Base-by-base conservation (phyloP, 2,113 vertebrate genomes). In the Todiramphus saurophagus region DNA sequence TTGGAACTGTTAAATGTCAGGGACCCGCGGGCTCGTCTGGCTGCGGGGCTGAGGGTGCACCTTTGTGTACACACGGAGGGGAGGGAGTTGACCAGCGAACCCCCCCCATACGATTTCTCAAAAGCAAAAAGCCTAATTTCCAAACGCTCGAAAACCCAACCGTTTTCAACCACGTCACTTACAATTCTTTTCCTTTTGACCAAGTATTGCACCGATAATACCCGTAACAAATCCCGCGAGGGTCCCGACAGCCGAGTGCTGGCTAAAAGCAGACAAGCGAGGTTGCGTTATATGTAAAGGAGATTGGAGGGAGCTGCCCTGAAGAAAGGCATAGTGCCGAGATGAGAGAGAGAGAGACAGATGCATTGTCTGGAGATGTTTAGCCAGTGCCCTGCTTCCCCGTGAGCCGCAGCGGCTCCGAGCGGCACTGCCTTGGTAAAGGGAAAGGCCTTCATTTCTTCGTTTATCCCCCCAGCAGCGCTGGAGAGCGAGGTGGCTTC, bases 401-500 rank as follows among this genome's bases (percentile, higher is more conserved):
- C 96, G 98, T 97, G 99, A 99, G 99, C 99, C 99, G 98, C 98
- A 98, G 98, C 98, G 98, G 98, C 99, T 99, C 99, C 98, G 98
- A 99, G 98, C 98, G 98, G 98, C 98, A 98, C 99, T 99, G 99
- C 99, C 99, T 99, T 99, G 99, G 98, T 99, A 99, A 99, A 99
- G 99, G 99, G 99, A 99, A 98, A 98, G 98, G 98, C 99, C 98
- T 99, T 99, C 99, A 99, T 99, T 99, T 99, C 98, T 99, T 98
- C 98, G 99, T 99, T 99, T 99, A 99, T 99, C 99, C 99, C 98
- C 99, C 99, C 99, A 99, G 99, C 99, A 99, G 99, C 99, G 99
- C 99, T 99, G 99, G 99, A 99, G 99, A 99, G 98, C 99, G 99
- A 99, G 99, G 99, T 99, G 99, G 99, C 99, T 99, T 99, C 99